Percentiles rank a stretch among this genome's conserved stretches.
Evolutionary conservation across 2,113 vertebrate species (phyloP).

Genomic region (Pelodiscus sinensis): DNA sequence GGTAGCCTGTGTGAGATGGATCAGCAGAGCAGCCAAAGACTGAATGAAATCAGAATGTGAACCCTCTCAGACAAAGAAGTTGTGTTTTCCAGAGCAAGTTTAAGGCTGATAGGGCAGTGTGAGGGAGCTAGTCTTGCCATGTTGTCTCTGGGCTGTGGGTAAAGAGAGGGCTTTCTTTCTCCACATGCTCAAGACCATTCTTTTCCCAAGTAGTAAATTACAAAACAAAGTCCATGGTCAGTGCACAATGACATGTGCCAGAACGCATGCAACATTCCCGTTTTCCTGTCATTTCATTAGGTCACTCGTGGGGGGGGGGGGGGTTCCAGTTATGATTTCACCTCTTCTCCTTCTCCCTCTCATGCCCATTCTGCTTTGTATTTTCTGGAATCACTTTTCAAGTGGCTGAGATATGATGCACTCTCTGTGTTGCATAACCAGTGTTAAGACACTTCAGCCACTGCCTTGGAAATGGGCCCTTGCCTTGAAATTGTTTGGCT

Average conservation of each 20-base stretch:
- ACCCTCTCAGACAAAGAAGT: not conserved
- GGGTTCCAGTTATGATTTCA: not conserved
- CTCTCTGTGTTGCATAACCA: not conserved
- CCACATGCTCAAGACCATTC: not conserved
- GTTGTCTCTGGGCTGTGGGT: not conserved
- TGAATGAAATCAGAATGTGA: not conserved
- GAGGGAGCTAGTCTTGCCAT: not conserved
- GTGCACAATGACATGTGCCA: not conserved
- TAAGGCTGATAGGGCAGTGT: not conserved
- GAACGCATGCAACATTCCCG: not conserved
- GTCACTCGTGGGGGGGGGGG: rapidly evolving
- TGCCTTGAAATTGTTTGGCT: not conserved
- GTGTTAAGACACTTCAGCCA: not conserved
- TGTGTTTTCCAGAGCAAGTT: not conserved
- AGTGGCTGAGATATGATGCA: not conserved
- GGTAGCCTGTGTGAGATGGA: not conserved
- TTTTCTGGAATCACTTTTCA: rapidly evolving
- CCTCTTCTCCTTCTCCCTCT: not conserved
- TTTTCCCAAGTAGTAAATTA: not conserved
- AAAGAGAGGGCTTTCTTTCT: not conserved
- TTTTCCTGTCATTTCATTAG: not conserved
- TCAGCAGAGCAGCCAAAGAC: not conserved
- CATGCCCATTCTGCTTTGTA: not conserved
- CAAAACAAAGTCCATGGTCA: not conserved
- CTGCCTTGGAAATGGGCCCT: not conserved